These are phyloP conservation scores for Corythoichthys haematopterus DNA, from an alignment of 2,113 vertebrate species.

Conservation along the genomic window DNA sequence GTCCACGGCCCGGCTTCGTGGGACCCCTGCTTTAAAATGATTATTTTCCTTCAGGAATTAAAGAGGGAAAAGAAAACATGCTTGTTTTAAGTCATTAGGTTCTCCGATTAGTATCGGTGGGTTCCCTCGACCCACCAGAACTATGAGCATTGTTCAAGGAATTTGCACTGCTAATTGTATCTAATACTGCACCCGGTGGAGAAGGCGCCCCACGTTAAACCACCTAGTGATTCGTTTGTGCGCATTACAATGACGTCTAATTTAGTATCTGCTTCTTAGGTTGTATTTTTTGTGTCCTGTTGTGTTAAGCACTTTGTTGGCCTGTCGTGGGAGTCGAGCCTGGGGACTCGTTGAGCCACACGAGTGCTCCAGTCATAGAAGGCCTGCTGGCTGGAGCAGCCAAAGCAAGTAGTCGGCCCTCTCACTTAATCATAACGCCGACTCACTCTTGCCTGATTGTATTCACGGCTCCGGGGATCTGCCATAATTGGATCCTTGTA, in stretches of 20 bases:
- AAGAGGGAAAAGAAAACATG: slow-evolving; percentile 7
- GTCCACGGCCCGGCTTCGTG: no score
- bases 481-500: slow-evolving; percentile 82
- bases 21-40: slow-evolving; percentile 2
- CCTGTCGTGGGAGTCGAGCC: slow-evolving; percentile 42
- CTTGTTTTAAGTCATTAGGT: slow-evolving; percentile 16
- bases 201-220: slow-evolving; percentile 47
- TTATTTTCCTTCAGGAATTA: slow-evolving; percentile 21
- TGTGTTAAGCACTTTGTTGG: slow-evolving; percentile 40
- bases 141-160: slow-evolving; percentile 49
- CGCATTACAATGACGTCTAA: slow-evolving; percentile 42
- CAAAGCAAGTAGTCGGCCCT: slow-evolving; percentile 68
- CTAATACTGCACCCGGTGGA: slow-evolving; percentile 51
- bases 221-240: slow-evolving; percentile 56
- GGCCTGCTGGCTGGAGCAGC: slow-evolving; percentile 61
- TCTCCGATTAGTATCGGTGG: slow-evolving; percentile 37
- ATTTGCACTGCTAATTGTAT: slow-evolving; percentile 59
- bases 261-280: slow-evolving; percentile 37
- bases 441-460: slow-evolving; percentile 75
- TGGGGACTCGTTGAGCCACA: slow-evolving; percentile 52
- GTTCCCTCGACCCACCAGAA: slow-evolving; percentile 26
- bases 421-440: slow-evolving; percentile 75
- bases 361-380: slow-evolving; percentile 59
- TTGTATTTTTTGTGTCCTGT: slow-evolving; percentile 40
- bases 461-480: slow-evolving; percentile 78